phyloP scores from a whole-genome alignment of 2,888 invertebrate genomes.

The Drosophila algonquin region DNA sequence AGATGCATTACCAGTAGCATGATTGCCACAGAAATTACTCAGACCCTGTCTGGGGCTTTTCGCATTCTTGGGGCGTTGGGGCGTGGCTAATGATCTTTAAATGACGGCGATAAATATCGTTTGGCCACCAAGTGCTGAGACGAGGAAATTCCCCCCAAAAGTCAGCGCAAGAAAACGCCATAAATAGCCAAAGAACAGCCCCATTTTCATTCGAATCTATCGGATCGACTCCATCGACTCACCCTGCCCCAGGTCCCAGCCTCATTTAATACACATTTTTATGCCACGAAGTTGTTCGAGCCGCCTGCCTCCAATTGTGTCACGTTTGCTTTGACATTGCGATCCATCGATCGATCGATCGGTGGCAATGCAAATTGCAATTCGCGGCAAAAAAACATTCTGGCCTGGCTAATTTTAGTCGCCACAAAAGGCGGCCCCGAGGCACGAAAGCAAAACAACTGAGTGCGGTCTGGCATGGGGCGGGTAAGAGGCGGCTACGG shows the following conservation, averaged over 20 bases:
- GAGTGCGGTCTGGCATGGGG: neutral
- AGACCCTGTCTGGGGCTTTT: neutral
- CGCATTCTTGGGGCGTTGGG: neutral
- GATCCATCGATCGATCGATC: slow-evolving; percentile 11
- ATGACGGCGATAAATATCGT: slow-evolving; percentile 57
- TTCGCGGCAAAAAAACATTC: slow-evolving; percentile 34
- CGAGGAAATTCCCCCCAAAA: slow-evolving; percentile 13
- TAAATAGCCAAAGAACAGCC: slow-evolving; percentile 36
- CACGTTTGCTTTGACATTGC: slow-evolving; percentile 63
- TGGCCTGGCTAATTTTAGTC: slow-evolving; percentile 65
- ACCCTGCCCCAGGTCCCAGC: neutral
- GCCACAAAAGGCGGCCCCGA: slow-evolving; percentile 47
- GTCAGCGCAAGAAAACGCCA: slow-evolving; percentile 8
- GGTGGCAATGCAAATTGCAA: slow-evolving; percentile 41
- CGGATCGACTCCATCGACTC: slow-evolving; percentile 3
- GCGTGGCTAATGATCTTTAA: slow-evolving; percentile 47
- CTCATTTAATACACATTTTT: slow-evolving; percentile 38
- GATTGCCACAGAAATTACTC: slow-evolving; percentile 17
- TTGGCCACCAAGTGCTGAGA: slow-evolving; percentile 33
- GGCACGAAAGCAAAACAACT: slow-evolving; percentile 19
- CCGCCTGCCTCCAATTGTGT: slow-evolving; percentile 41
- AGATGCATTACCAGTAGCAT: neutral
- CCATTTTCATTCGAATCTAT: neutral
- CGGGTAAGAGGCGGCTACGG: neutral
- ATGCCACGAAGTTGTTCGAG: slow-evolving; percentile 24